These are phyloP conservation scores for Lasiommata megera DNA, from an alignment of 2,888 invertebrate species.

Conservation along the genomic window DNA sequence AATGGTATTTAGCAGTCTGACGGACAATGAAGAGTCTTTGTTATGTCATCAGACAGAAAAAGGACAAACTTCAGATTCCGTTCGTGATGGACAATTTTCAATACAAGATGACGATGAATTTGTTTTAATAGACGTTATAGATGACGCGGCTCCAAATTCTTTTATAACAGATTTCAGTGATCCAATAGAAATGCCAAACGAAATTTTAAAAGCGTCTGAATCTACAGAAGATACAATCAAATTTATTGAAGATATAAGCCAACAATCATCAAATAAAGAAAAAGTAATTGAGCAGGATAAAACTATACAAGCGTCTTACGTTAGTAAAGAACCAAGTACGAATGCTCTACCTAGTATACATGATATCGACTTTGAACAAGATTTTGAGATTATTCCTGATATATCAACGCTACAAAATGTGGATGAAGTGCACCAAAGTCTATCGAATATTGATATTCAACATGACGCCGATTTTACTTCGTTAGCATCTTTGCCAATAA, in stretches of 20 bases:
- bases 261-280: background rate
- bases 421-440: background rate
- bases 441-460: background rate
- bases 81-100: slow-evolving; percentile 12
- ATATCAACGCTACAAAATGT: background rate
- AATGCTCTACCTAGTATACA: background rate
- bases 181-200: slow-evolving; percentile 4
- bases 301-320: background rate
- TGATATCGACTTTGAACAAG: slow-evolving; percentile 10
- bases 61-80: slow-evolving; percentile 10
- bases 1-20: slow-evolving; percentile 53
- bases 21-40: slow-evolving; percentile 41
- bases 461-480: slow-evolving; percentile 51
- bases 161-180: background rate
- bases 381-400: slow-evolving; percentile 24
- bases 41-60: slow-evolving; percentile 32
- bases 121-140: slow-evolving; percentile 27
- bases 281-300: slow-evolving; percentile 10
- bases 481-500: slow-evolving; percentile 36
- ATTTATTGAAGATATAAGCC: slow-evolving; percentile 24
- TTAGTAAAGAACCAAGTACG: background rate
- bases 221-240: slow-evolving; percentile 30
- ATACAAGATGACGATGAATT: slow-evolving; percentile 28
- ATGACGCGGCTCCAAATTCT: background rate
- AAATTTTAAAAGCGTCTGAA: slow-evolving; percentile 19